Percentiles rank a stretch among this genome's conserved stretches.
phyloP scores from a whole-genome alignment of 1,140 invertebrate genomes.

The Zophobas morio region DNA sequence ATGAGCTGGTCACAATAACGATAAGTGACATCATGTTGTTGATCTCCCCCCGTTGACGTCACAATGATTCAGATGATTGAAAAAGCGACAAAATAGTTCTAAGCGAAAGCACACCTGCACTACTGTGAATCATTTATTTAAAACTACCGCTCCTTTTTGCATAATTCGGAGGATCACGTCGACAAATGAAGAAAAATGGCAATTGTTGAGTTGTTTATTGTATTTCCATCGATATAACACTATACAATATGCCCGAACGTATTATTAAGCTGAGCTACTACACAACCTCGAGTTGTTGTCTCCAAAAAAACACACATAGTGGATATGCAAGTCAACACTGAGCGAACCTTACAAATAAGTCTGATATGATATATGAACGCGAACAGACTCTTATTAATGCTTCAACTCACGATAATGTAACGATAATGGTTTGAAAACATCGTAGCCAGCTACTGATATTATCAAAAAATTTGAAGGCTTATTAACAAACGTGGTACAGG shows the following conservation, averaged over 20 bases:
- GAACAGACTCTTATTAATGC: slow-evolving; percentile 12
- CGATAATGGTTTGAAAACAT: slow-evolving; percentile 11
- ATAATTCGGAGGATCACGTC: slow-evolving; percentile 2
- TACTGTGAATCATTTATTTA: slow-evolving; percentile 23
- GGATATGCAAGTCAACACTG: slow-evolving; percentile 37
- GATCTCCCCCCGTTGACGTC: slow-evolving; percentile 4
- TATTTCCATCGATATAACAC: slow-evolving; percentile 61
- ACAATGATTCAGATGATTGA: slow-evolving; percentile 26
- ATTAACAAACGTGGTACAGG: slow-evolving; percentile 36
- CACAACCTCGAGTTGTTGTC: slow-evolving; percentile 58
- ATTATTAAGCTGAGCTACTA: slow-evolving; percentile 59
- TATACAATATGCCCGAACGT: slow-evolving; percentile 61
- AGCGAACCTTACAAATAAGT: slow-evolving; percentile 34
- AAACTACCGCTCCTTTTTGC: slow-evolving; percentile 6
- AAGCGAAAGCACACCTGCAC: slow-evolving; percentile 20
- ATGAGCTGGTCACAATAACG: neutral
- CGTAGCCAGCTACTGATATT: slow-evolving; percentile 30
- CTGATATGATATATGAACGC: slow-evolving; percentile 39
- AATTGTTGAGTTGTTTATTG: slow-evolving; percentile 40
- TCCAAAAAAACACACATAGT: slow-evolving; percentile 40
- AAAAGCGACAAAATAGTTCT: slow-evolving; percentile 17
- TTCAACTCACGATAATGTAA: slow-evolving; percentile 26
- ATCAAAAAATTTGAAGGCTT: slow-evolving; percentile 3
- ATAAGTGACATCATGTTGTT: neutral
- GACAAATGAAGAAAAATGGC: slow-evolving; percentile 4